Evolutionary conservation across 2,113 vertebrate genomes (phyloP).

Genomic region (Pelecanoides urinatrix): DNA sequence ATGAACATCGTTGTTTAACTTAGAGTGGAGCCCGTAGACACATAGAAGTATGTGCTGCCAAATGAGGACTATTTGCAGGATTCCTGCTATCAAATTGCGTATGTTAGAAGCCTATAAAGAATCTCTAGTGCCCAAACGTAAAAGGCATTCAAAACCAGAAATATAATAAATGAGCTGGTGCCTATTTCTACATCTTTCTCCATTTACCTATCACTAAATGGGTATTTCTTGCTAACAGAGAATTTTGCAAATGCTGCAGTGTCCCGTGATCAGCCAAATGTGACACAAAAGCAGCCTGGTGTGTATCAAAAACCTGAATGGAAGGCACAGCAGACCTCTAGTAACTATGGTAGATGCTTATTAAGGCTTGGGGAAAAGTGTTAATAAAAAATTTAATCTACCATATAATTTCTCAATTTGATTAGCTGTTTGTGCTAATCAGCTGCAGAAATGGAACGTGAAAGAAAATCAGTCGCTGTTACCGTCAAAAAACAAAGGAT

Average conservation of each 20-base stretch:
- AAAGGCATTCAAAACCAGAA: background rate
- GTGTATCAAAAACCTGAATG: background rate
- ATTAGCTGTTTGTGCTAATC: slow-evolving; percentile 40
- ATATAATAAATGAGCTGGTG: background rate
- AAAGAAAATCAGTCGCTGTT: background rate
- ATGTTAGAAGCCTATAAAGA: background rate
- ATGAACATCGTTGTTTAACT: fast-evolving
- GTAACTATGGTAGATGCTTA: background rate
- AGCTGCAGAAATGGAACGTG: background rate
- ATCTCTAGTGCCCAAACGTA: background rate
- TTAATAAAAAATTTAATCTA: slow-evolving; percentile 49
- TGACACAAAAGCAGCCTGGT: background rate
- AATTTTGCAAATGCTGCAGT: background rate
- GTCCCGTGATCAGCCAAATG: background rate
- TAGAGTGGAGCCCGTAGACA: background rate
- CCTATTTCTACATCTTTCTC: background rate
- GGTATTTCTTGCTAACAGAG: background rate
- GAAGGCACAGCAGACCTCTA: background rate
- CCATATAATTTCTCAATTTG: slow-evolving; percentile 40
- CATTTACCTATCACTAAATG: background rate
- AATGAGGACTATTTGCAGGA: background rate
- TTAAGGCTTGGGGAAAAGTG: background rate
- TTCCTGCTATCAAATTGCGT: background rate
- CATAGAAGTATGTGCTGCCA: background rate
- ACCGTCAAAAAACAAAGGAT: background rate